Conservation (phyloP, 2,113 vertebrate species). For the Caretta caretta region DNA sequence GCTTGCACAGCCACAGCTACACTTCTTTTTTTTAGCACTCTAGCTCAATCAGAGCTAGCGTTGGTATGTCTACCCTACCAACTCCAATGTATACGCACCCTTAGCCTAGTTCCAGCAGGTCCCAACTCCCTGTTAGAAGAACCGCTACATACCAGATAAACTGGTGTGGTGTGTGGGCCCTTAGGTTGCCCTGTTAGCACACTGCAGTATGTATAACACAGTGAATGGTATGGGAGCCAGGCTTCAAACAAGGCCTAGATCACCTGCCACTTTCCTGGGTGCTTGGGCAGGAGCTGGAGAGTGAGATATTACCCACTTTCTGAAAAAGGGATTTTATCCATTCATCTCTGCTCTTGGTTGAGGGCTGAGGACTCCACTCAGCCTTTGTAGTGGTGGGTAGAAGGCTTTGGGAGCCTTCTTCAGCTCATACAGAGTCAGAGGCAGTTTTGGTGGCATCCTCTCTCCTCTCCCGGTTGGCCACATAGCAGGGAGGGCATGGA, state of each 20-base stretch:
- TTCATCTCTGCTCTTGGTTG: accelerated
- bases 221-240: background rate
- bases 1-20: too few species aligned
- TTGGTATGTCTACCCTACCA: too few species aligned
- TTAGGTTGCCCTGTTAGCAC: background rate
- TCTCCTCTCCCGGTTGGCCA: background rate
- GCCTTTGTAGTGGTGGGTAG: background rate
- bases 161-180: background rate
- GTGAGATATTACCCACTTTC: background rate
- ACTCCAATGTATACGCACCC: background rate
- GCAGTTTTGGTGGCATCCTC: background rate
- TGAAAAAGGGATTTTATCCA: accelerated
- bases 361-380: background rate
- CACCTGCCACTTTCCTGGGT: background rate
- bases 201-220: background rate
- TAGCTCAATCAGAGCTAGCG: too few species aligned
- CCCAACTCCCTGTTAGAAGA: accelerated
- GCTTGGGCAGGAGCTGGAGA: background rate
- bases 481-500: background rate
- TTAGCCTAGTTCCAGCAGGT: background rate
- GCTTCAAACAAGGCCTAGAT: background rate
- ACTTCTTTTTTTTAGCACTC: too few species aligned
- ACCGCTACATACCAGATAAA: background rate
- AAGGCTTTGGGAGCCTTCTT: background rate
- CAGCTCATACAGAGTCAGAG: background rate